A percentile compares a stretch with the other conserved stretches of the same genome.
phyloP scores from a whole-genome alignment of 1,140 invertebrate genomes.

The Hycleus cichorii region DNA sequence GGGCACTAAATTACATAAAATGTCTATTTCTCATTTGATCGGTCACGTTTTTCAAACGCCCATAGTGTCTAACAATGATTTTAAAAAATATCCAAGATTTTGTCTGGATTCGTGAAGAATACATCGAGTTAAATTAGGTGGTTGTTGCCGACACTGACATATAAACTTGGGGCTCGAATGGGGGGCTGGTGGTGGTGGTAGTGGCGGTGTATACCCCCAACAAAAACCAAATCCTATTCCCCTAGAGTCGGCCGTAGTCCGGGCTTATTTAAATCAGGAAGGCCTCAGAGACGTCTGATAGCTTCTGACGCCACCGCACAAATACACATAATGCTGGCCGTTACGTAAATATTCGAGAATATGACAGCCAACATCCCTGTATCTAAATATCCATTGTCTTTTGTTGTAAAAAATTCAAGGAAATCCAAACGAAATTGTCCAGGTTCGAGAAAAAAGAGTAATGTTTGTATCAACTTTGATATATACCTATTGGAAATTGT shows the following conservation, averaged over 20 bases:
- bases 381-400: not conserved
- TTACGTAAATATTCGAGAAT: constrained; percentile 31
- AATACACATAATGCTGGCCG: constrained; percentile 20
- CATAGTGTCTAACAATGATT: not conserved
- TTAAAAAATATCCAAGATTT: constrained; percentile 19
- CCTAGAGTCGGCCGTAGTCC: constrained; percentile 33
- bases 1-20: constrained; percentile 1
- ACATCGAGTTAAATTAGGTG: constrained; percentile 36
- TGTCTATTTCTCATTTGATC: not conserved
- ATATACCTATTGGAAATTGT: too few species aligned
- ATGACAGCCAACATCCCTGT: constrained; percentile 19
- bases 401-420: too few species aligned
- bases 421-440: too few species aligned
- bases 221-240: constrained; percentile 40
- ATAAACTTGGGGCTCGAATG: constrained; percentile 28
- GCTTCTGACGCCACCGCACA: constrained; percentile 37
- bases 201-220: constrained; percentile 9
- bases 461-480: too few species aligned
- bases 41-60: not conserved
- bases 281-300: constrained; percentile 37
- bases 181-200: too few species aligned
- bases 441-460: too few species aligned
- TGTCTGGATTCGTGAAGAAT: constrained; percentile 30
- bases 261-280: constrained; percentile 40
- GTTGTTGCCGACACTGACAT: constrained; percentile 38